Conservation (phyloP, 2,888 invertebrate genomes). For the Chrysina gloriosa region DNA sequence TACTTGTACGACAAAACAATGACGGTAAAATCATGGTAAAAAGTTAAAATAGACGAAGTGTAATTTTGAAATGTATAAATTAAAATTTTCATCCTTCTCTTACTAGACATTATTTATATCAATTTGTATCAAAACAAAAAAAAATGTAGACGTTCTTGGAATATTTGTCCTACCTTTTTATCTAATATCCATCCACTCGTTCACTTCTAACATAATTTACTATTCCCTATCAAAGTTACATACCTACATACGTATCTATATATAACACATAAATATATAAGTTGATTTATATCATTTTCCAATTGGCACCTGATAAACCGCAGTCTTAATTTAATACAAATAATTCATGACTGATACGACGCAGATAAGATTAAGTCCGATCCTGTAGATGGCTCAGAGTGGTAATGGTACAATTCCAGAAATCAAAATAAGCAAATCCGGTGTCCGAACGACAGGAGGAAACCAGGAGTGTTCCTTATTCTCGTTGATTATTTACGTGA, state of each 20-base stretch:
- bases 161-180: no score
- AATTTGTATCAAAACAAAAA: no score
- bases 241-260: background rate
- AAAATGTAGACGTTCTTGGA: no score
- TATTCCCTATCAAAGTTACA: no score
- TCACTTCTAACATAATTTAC: no score
- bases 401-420: constrained; percentile 10
- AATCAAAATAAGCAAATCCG: constrained; percentile 12
- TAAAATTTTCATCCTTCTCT: no score
- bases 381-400: constrained; percentile 8
- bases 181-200: no score
- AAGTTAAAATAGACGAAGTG: no score
- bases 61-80: no score
- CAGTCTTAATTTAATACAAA: constrained; percentile 32
- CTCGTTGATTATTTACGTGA: constrained; percentile 10
- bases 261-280: background rate
- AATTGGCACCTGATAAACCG: constrained; percentile 31
- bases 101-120: no score
- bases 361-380: constrained; percentile 33
- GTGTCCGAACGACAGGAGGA: background rate
- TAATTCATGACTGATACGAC: constrained; percentile 34
- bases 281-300: constrained; percentile 17
- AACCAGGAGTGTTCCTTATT: background rate
- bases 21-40: no score
- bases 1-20: no score